Conservation (phyloP, 2,113 vertebrate genomes). For the Pyrgilauda ruficollis region DNA sequence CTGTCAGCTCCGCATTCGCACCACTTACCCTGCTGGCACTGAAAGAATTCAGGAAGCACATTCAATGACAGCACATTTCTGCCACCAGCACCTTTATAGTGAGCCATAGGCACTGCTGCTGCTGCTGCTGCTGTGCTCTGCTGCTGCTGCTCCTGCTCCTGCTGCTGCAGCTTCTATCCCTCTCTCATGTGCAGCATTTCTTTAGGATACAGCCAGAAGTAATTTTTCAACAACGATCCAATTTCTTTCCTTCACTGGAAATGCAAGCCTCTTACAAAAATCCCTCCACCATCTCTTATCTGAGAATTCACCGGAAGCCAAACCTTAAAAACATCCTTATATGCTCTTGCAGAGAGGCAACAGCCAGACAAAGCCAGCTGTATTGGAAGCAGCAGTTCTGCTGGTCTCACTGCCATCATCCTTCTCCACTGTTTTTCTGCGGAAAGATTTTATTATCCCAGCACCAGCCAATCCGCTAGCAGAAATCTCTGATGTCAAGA, state of each 20-base stretch:
- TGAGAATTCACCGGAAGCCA: background rate
- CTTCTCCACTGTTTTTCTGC: slow-evolving; percentile 68
- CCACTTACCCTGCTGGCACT: slow-evolving; percentile 81
- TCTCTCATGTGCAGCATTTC: background rate
- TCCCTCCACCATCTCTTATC: background rate
- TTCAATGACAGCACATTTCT: slow-evolving; percentile 74
- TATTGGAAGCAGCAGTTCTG: slow-evolving; percentile 49
- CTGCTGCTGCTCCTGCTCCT: background rate
- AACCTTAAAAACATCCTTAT: slow-evolving; percentile 26
- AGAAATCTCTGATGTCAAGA: slow-evolving; percentile 78
- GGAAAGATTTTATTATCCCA: slow-evolving; percentile 58
- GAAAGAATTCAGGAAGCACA: slow-evolving; percentile 77
- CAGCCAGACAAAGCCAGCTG: slow-evolving; percentile 41
- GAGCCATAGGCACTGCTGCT: slow-evolving; percentile 65
- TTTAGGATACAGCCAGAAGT: background rate
- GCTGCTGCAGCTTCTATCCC: background rate
- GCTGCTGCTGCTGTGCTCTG: background rate
- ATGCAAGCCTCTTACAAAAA: background rate
- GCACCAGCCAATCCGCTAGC: slow-evolving; percentile 70
- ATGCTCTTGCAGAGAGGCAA: background rate
- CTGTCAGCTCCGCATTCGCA: background rate
- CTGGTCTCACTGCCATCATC: slow-evolving; percentile 76
- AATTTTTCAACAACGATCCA: background rate
- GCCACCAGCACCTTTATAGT: slow-evolving; percentile 63
- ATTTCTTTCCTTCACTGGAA: background rate